phyloP scores from a whole-genome alignment of 2,113 vertebrate genomes.

The Gavia stellata region DNA sequence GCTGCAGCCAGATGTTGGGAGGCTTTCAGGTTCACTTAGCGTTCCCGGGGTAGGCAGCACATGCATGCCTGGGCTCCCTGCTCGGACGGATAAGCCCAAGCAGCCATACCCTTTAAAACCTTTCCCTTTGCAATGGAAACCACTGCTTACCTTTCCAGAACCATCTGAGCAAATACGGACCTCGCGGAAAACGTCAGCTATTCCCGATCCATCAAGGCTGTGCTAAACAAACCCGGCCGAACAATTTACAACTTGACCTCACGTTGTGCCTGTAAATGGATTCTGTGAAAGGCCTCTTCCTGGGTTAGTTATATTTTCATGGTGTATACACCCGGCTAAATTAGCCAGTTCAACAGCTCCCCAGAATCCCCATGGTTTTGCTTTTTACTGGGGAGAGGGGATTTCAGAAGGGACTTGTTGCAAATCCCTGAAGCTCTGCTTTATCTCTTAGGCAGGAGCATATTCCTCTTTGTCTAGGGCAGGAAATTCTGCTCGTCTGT shows the following conservation, averaged over 20 bases:
- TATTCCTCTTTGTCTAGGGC: neutral
- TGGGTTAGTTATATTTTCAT: neutral
- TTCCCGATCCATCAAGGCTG: neutral
- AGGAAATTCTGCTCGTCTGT: neutral
- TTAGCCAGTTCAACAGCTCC: neutral
- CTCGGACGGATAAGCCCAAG: neutral
- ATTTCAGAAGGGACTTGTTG: neutral
- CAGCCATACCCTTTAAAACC: neutral
- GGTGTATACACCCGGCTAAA: neutral
- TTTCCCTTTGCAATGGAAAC: neutral
- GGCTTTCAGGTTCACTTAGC: slow-evolving; percentile 70
- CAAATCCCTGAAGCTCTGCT: neutral
- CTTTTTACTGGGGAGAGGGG: neutral
- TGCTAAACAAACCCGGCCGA: neutral
- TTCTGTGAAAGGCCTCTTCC: neutral
- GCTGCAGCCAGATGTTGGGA: slow-evolving; percentile 75
- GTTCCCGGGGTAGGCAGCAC: slow-evolving; percentile 45
- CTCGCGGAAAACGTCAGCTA: neutral
- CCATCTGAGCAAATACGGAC: neutral
- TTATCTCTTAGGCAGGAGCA: neutral
- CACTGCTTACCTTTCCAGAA: neutral
- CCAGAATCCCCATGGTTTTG: neutral
- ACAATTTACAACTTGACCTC: slow-evolving; percentile 26
- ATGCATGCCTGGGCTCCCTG: neutral
- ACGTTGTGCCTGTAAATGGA: neutral